These are phyloP conservation scores for Amblyjoppa fuscipennis DNA, from an alignment of 2,888 invertebrate genomes.

Conservation along the genomic window DNA sequence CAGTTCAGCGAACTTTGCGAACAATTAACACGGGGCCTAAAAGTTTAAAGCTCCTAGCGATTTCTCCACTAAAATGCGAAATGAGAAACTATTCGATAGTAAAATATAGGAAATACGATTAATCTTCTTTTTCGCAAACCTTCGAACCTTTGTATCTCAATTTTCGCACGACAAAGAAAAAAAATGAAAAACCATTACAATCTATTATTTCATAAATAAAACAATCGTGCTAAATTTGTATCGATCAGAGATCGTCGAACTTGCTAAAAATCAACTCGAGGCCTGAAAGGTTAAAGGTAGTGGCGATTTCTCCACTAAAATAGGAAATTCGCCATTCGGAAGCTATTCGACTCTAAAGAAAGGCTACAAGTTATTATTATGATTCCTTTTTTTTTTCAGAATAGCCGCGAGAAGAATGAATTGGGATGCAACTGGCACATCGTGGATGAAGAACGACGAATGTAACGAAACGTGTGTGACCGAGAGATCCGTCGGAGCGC, in stretches of 20 bases:
- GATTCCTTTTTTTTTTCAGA: neutral
- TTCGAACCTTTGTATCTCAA: neutral
- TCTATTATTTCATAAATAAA: neutral
- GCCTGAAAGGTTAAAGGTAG: no score
- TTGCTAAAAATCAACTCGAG: no score
- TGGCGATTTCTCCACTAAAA: no score
- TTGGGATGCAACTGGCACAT: neutral
- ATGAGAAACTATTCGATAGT: no score
- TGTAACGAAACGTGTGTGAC: constrained; percentile 4
- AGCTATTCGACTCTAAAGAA: neutral
- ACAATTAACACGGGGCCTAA: neutral
- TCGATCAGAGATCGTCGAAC: no score
- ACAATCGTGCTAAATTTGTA: no score
- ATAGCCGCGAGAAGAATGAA: neutral
- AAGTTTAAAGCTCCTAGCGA: no score
- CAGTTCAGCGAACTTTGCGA: neutral
- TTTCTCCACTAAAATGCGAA: no score
- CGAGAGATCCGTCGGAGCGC: neutral
- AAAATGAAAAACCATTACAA: neutral
- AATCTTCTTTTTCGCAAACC: neutral
- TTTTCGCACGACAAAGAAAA: neutral
- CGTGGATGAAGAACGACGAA: constrained; percentile 1
- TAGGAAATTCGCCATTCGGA: neutral
- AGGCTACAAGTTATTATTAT: neutral
- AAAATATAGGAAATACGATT: no score